These are phyloP conservation scores for Nemotelus pantherinus DNA, from an alignment of 2,888 invertebrate species.

Conservation along the genomic window DNA sequence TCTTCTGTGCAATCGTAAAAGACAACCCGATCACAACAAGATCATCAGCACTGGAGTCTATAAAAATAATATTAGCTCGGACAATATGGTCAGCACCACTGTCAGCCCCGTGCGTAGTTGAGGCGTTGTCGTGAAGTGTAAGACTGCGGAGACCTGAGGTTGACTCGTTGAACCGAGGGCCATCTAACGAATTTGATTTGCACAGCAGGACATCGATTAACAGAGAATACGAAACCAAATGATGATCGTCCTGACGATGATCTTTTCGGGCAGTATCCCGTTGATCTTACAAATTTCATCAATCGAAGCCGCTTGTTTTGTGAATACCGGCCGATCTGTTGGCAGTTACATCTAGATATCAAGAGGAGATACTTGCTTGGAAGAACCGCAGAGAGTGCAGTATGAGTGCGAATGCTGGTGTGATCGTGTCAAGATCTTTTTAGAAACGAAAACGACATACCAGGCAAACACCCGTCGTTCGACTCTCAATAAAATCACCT, in stretches of 20 bases:
- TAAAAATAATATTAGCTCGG: slow-evolving; percentile 16
- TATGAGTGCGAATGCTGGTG: background rate
- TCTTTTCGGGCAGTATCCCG: slow-evolving; percentile 38
- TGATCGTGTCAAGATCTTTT: slow-evolving; percentile 43
- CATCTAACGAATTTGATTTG: slow-evolving; percentile 46
- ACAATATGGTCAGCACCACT: background rate
- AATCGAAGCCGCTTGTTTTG: slow-evolving; percentile 41
- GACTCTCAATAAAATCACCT: slow-evolving; percentile 15
- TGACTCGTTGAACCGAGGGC: background rate
- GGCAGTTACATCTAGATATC: background rate
- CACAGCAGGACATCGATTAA: slow-evolving; percentile 47
- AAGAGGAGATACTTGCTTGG: background rate
- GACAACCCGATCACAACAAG: slow-evolving; percentile 34
- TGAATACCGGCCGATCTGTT: slow-evolving; percentile 25
- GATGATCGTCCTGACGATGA: slow-evolving; percentile 44
- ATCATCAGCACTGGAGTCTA: slow-evolving; percentile 11
- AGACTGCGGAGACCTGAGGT: no score
- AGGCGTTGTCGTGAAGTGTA: no score
- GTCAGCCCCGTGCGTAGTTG: background rate
- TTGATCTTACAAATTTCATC: slow-evolving; percentile 43
- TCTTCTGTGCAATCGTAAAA: slow-evolving; percentile 1
- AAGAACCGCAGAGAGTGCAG: background rate
- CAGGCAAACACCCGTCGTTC: slow-evolving; percentile 29
- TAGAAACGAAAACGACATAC: slow-evolving; percentile 15
- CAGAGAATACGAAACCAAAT: slow-evolving; percentile 42